Conservation (phyloP, 2,888 invertebrate genomes). For the Drosophila suboccidentalis region DNA sequence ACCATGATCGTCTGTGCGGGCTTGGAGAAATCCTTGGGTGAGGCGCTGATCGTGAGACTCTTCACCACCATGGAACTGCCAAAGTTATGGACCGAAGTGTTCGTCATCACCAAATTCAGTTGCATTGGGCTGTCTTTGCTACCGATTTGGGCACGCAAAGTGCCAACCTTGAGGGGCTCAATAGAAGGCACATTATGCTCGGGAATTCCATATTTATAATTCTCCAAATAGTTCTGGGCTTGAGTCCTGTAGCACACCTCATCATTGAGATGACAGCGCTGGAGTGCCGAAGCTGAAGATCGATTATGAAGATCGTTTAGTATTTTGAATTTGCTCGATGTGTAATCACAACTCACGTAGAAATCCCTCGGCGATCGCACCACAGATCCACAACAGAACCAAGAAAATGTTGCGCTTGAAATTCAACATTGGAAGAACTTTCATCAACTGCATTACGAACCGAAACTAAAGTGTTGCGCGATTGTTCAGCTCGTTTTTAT, state of each 20-base stretch:
- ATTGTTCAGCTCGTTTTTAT: neutral
- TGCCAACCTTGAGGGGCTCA: conserved; percentile 11
- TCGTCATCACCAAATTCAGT: neutral
- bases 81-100: neutral
- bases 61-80: neutral
- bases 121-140: neutral
- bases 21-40: neutral
- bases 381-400: neutral
- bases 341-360: neutral
- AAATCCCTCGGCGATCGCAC: neutral
- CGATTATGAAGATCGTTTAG: too few species aligned
- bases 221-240: conserved; percentile 5
- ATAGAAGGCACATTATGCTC: conserved; percentile 7
- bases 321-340: too few species aligned
- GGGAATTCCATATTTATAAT: conserved; percentile 18
- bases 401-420: neutral
- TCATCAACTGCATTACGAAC: neutral
- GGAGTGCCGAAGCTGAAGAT: neutral
- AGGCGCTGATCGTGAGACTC: conserved; percentile 3
- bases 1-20: neutral
- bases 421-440: neutral
- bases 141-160: neutral
- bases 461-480: neutral
- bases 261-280: conserved; percentile 4
- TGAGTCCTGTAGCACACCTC: conserved; percentile 7